Evolutionary conservation across 2,113 vertebrate genomes (phyloP), one percentile per base, ranked within the genome.

Genomic region (Psophia crepitans): DNA sequence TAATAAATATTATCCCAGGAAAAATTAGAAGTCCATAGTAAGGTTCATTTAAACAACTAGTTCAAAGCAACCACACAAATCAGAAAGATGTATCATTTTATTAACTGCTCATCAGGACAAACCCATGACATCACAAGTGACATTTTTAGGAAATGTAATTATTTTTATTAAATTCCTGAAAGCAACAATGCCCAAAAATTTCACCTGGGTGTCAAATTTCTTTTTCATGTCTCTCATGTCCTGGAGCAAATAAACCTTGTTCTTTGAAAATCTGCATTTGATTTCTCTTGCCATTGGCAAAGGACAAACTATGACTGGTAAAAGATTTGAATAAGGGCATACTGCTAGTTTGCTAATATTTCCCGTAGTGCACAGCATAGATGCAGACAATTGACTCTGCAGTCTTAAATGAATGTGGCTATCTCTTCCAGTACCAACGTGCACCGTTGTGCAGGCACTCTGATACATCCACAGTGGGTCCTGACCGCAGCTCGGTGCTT

Each of bases 371-470:
- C 74, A 44, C 12, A 27, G 32, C 24, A 28, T 19, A 43, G 37
- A 11, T 17, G 10, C 57, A 32, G 37, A 44, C 12, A 68, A 41
- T 4, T 28, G 20, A 26, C 22, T 39, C 16, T 8, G 16, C 8
- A 21, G 28, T n/a, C 46, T 57, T 51, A 48, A 53, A 51, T 23
- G 27, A 89, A 46, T 85, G 53, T 63, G 15, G 32, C 54, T 14
- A 17, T 46, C 39, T 94, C 4, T 92, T 86, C 13, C 66, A 99
- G 99, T 13, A 19, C 41, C 8, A 91, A 95, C 4, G 1, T 32
- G 18, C 99, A 99, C 94, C 99, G 98, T 95, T 99, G 99, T 87
- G 98, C 99, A 86, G 99, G 99, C 81, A 99, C 99, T 17, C 96
- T 99, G 79, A 98, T 99, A 58, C 24, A 98, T 87, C 97, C 97